These are phyloP conservation scores for Argyresthia albistria DNA, from an alignment of 2,888 invertebrate genomes.

Conservation along the genomic window DNA sequence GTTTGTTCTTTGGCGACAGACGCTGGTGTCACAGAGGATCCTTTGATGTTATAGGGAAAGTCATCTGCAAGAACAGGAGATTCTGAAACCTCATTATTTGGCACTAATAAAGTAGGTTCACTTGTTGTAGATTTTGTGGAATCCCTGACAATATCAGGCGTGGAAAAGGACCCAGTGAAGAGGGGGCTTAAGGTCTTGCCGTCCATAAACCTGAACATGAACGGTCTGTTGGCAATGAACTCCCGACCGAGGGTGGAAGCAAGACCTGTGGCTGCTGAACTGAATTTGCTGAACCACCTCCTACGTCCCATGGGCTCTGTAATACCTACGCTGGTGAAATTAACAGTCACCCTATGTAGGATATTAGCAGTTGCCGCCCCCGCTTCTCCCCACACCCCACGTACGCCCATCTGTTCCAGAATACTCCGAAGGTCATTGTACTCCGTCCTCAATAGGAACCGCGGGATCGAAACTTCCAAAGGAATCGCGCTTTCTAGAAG, in stretches of 20 bases:
- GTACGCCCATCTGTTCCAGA: background rate
- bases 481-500: constrained; percentile 20
- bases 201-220: constrained; percentile 1
- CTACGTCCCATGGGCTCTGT: constrained; percentile 2
- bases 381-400: background rate
- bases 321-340: constrained; percentile 3
- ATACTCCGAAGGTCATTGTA: background rate
- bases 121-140: no score
- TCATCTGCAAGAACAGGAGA: no score
- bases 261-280: constrained; percentile 28
- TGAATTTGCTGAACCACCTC: constrained; percentile 3
- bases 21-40: no score
- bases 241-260: constrained; percentile 16
- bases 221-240: constrained; percentile 11
- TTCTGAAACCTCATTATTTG: no score
- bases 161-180: background rate
- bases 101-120: no score
- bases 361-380: background rate
- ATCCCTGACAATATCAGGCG: background rate
- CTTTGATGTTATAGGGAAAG: no score
- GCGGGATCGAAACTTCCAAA: constrained; percentile 24
- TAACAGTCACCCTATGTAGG: background rate
- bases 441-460: constrained; percentile 18
- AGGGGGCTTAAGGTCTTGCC: background rate
- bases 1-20: no score